Conservation (phyloP, 2,888 invertebrate species). For the Empis livida region DNA sequence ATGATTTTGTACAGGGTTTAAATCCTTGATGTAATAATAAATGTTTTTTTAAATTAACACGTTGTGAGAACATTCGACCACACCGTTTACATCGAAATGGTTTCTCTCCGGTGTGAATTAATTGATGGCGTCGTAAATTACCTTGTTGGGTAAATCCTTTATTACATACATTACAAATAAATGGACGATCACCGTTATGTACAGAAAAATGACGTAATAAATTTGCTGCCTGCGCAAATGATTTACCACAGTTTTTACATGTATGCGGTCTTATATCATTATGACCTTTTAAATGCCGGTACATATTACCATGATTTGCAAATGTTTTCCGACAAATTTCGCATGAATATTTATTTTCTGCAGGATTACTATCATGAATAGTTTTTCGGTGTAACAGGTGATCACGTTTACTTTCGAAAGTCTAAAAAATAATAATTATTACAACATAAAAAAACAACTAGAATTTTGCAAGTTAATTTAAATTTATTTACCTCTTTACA, state of each 20-base stretch:
- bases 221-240: conserved; percentile 31
- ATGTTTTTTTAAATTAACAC: conserved; percentile 35
- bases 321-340: conserved; percentile 32
- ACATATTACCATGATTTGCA: conserved; percentile 33
- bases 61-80: conserved; percentile 32
- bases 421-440: conserved; percentile 14
- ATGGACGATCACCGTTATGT: conserved; percentile 33
- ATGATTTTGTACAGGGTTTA: conserved; percentile 31
- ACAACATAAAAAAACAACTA: too few relatives aligned
- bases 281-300: conserved; percentile 34
- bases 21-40: conserved; percentile 33
- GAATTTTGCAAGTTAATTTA: too few relatives aligned
- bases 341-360: conserved; percentile 30
- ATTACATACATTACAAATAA: conserved; percentile 29
- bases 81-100: conserved; percentile 34
- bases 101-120: conserved; percentile 34
- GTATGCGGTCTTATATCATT: conserved; percentile 32
- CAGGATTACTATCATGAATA: conserved; percentile 26
- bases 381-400: conserved; percentile 32
- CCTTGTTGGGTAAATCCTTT: conserved; percentile 35
- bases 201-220: conserved; percentile 33
- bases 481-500: too few relatives aligned
- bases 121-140: conserved; percentile 33
- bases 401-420: conserved; percentile 31
- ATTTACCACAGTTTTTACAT: conserved; percentile 29